Percentiles rank a stretch among this genome's conserved stretches.
phyloP scores from a whole-genome alignment of 1,140 invertebrate genomes.

The Lordiphosa clarofinis region DNA sequence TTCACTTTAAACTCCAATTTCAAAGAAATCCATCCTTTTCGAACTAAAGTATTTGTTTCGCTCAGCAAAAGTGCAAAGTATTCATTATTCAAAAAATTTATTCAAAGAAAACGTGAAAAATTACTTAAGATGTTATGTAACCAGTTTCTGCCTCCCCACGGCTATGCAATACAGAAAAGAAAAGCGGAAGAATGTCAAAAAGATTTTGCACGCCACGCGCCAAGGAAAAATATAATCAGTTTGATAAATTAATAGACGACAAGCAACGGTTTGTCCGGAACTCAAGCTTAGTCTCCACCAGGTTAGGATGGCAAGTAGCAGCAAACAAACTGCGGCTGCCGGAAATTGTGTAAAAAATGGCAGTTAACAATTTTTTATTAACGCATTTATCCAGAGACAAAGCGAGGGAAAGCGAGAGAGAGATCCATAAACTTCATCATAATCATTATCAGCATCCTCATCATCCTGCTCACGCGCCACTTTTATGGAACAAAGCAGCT shows the following conservation, averaged over 20 bases:
- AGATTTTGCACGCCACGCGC: slow-evolving; percentile 22
- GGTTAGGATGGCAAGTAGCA: slow-evolving; percentile 23
- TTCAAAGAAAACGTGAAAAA: slow-evolving; percentile 21
- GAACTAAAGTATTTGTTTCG: too few relatives aligned
- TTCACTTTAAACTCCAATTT: too few relatives aligned
- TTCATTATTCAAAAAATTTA: slow-evolving; percentile 3
- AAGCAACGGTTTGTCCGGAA: slow-evolving; percentile 1
- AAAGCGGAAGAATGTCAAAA: slow-evolving; percentile 35
- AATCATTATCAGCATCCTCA: slow-evolving; percentile 55
- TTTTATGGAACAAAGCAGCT: slow-evolving; percentile 59
- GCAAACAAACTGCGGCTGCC: slow-evolving; percentile 33
- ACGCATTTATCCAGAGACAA: slow-evolving; percentile 38
- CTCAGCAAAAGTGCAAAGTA: not conserved
- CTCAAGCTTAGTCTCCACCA: slow-evolving; percentile 17
- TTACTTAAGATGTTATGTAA: slow-evolving; percentile 30
- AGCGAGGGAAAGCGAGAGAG: not conserved
- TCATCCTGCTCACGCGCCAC: slow-evolving; percentile 33
- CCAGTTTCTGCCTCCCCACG: slow-evolving; percentile 1
- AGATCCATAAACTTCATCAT: slow-evolving; percentile 54
- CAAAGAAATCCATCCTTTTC: too few relatives aligned
- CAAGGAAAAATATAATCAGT: slow-evolving; percentile 40
- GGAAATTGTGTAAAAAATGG: slow-evolving; percentile 68
- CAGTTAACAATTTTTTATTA: slow-evolving; percentile 72
- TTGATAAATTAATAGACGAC: slow-evolving; percentile 71
- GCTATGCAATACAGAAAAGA: slow-evolving; percentile 13